A percentile compares a stretch with the other conserved stretches of the same genome.
phyloP scores from a whole-genome alignment of 2,888 invertebrate species.

The Microctonus hyperodae region DNA sequence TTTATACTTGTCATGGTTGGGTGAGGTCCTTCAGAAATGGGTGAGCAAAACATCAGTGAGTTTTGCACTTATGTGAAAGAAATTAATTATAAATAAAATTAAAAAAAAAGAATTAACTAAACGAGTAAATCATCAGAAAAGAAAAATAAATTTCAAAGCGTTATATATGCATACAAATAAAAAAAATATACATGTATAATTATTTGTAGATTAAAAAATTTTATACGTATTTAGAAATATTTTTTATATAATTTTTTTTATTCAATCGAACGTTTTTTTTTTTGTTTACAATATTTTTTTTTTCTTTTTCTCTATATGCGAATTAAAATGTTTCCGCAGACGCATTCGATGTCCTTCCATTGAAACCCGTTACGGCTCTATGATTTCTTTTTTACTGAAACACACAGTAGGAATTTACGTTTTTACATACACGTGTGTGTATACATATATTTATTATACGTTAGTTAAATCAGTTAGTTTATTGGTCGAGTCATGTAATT shows the following conservation, averaged over 20 bases:
- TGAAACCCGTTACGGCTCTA: constrained; percentile 24
- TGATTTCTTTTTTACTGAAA: not conserved
- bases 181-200: not conserved
- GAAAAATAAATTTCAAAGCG: not conserved
- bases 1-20: constrained; percentile 56
- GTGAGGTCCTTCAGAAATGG: constrained; percentile 60
- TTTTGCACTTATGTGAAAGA: constrained; percentile 36
- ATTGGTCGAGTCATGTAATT: not conserved
- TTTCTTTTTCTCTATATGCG: constrained; percentile 18
- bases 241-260: not conserved
- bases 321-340: constrained; percentile 20
- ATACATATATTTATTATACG: not conserved
- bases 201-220: not conserved
- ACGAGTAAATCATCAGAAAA: not conserved
- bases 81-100: no score
- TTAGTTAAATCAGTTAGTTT: not conserved
- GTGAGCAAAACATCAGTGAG: constrained; percentile 57
- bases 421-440: not conserved
- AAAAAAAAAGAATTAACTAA: not conserved
- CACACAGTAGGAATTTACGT: not conserved
- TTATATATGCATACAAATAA: not conserved
- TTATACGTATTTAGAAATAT: no score
- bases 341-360: constrained; percentile 23
- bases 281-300: constrained; percentile 16
- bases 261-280: not conserved